These are phyloP conservation scores for Teleogryllus occipitalis DNA, from an alignment of 1,140 invertebrate genomes.

Conservation along the genomic window DNA sequence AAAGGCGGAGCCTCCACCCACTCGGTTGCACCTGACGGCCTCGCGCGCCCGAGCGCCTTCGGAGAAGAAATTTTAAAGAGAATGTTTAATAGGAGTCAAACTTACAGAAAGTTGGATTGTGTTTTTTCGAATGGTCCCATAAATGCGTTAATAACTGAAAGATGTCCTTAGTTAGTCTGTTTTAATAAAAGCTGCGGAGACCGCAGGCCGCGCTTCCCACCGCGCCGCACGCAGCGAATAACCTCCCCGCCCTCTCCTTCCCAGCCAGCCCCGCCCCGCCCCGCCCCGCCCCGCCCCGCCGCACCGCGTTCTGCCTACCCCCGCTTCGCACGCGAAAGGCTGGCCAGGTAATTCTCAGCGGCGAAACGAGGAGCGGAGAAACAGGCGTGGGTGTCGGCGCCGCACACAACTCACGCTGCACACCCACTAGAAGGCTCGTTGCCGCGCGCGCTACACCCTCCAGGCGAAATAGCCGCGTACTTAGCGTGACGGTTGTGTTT, in stretches of 20 bases:
- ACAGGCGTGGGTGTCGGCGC: too few relatives aligned
- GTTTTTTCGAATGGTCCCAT: not conserved
- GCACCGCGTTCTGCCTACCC: too few relatives aligned
- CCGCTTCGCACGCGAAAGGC: not conserved
- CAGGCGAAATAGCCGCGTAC: too few relatives aligned
- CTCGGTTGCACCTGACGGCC: too few relatives aligned
- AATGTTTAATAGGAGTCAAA: constrained; percentile 1
- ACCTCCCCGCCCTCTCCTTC: not conserved
- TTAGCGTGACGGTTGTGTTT: too few relatives aligned
- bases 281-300: too few relatives aligned
- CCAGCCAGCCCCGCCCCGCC: too few relatives aligned
- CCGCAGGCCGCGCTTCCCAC: not conserved
- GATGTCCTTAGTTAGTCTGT: constrained; percentile 4
- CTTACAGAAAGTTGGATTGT: not conserved
- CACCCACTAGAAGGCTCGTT: too few relatives aligned
- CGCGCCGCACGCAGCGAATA: not conserved
- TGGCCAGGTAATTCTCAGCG: too few relatives aligned
- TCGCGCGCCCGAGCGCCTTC: not conserved
- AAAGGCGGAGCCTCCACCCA: too few relatives aligned
- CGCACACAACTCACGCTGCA: too few relatives aligned
- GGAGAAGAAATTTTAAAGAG: not conserved
- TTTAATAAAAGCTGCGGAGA: not conserved
- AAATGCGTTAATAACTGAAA: constrained; percentile 1
- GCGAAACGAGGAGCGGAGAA: not conserved
- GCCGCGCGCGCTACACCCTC: too few relatives aligned